A percentile compares a stretch with the other conserved stretches of the same genome.
Evolutionary conservation across 53 echinoderm and acorn worm genomes (phyloP).

Genomic region (Arbacia lixula): DNA sequence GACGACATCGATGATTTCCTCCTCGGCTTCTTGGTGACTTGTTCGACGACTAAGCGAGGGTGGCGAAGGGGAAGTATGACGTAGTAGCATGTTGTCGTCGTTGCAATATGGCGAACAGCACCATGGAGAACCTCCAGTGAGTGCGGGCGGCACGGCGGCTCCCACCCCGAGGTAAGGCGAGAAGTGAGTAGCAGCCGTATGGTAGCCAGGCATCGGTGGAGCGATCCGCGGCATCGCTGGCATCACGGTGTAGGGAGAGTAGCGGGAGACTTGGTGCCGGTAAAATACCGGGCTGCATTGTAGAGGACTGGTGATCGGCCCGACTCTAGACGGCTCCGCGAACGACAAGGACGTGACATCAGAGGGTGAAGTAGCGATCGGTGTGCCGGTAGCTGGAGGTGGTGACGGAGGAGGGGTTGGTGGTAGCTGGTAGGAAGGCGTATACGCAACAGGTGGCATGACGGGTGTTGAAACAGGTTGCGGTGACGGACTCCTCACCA

Average conservation of each 20-base stretch:
- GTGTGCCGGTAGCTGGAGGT: too few species aligned
- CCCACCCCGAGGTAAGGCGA: neutral
- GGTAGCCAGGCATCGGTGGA: slow-evolving; percentile 8
- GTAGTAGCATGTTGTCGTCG: slow-evolving; percentile 1
- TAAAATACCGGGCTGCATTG: neutral
- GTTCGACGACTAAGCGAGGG: too few species aligned
- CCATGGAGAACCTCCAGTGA: too few species aligned
- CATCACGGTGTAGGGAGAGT: slow-evolving; percentile 22
- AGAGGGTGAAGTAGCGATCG: too few species aligned
- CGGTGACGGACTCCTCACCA: neutral
- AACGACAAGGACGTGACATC: neutral
- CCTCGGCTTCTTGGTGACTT: too few species aligned
- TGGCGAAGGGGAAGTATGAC: neutral
- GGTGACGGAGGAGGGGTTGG: slow-evolving; percentile 35
- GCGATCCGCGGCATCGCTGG: neutral
- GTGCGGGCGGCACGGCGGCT: neutral
- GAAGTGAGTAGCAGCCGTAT: neutral
- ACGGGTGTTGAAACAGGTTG: neutral
- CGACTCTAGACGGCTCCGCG: neutral
- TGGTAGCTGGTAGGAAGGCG: neutral
- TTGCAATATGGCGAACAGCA: too few species aligned
- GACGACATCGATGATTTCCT: too few species aligned
- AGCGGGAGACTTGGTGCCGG: slow-evolving; percentile 11
- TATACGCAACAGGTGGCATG: neutral
- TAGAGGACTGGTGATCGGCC: neutral